Evolutionary conservation across 2,888 invertebrate species (phyloP).

Genomic region (Drosophila prostipennis): DNA sequence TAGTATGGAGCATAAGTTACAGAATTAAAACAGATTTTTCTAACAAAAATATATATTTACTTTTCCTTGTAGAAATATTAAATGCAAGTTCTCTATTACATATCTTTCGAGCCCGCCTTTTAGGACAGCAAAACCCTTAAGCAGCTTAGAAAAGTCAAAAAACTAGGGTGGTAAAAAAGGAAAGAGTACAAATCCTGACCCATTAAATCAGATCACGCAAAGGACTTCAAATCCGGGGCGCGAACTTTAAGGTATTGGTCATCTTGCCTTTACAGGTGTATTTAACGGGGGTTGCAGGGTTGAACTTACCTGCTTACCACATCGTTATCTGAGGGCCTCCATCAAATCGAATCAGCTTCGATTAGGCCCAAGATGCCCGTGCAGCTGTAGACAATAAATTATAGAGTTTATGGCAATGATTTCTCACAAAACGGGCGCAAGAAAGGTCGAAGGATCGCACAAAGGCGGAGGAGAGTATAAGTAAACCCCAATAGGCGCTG

Average conservation of each 20-base stretch:
- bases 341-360: constrained; percentile 41
- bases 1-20: no score
- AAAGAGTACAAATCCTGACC: background rate
- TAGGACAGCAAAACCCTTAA: constrained; percentile 7
- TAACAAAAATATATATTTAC: background rate
- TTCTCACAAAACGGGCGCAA: constrained; percentile 44
- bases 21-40: no score
- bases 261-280: constrained; percentile 60
- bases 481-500: constrained; percentile 66
- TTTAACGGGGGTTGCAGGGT: constrained; percentile 8
- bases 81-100: no score
- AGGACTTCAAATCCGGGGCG: constrained; percentile 48
- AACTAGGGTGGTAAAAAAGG: constrained; percentile 20
- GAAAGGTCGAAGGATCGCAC: constrained; percentile 52
- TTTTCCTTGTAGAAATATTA: no score
- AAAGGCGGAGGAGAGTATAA: constrained; percentile 41
- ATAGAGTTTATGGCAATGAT: constrained; percentile 66
- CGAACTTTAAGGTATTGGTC: constrained; percentile 57
- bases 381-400: constrained; percentile 74
- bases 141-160: constrained; percentile 26
- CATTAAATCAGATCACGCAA: constrained; percentile 44
- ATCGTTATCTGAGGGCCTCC: constrained; percentile 22
- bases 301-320: constrained; percentile 29
- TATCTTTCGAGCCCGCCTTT: background rate
- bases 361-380: constrained; percentile 42